Evolutionary conservation across 2,888 invertebrate species (phyloP), one percentile per base, ranked within the genome.

Genomic region (Drosophila aldrichi): DNA sequence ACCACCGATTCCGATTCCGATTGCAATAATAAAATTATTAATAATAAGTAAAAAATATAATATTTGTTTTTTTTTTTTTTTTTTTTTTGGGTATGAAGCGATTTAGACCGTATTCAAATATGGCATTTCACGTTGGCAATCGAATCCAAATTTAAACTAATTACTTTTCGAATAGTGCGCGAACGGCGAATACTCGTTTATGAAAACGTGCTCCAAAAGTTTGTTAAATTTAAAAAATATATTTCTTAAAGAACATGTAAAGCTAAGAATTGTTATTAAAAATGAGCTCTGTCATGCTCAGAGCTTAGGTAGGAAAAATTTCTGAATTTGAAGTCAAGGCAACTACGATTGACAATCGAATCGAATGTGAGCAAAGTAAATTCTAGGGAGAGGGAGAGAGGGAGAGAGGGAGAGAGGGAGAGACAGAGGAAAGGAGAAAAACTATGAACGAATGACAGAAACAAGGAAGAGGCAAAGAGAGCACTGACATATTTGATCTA

Each of bases 111-210:
- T 25, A 46, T 36, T 36, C 8, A 18, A 46, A 44, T 36, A 57
- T 36, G 22, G 36, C 9, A 36, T 46, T 29, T 29, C 29, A 58
- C 58, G 29, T 48, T 48, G 38, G 46, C 48, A 38, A 29, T 16
- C 14, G 38, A 58, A 48, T 38, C 46, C 58, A 58, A 58, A 48
- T 58, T 58, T 18, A 16, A 36, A 46, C 22, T 18, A 48, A 16
- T 18, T 1, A 52, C 6, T 22, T 14, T 9, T 22, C 36, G n/a
- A 58, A 46, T 46, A 25, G 18, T 14, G 14, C 57, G 16, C 34
- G 56, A 12, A 12, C 12, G 22, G 34, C 56, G 12, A 34, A 34
- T 22, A 25, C n/a, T n/a, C 44, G 32, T 22, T 22, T 25, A 9
- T 36, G 9, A 25, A 57, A n/a, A 36, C 20, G 12, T 44, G 22